Evolutionary conservation across 2,888 invertebrate genomes (phyloP), one percentile per base, ranked within the genome.

Genomic region (Pachymerium ferrugineum): DNA sequence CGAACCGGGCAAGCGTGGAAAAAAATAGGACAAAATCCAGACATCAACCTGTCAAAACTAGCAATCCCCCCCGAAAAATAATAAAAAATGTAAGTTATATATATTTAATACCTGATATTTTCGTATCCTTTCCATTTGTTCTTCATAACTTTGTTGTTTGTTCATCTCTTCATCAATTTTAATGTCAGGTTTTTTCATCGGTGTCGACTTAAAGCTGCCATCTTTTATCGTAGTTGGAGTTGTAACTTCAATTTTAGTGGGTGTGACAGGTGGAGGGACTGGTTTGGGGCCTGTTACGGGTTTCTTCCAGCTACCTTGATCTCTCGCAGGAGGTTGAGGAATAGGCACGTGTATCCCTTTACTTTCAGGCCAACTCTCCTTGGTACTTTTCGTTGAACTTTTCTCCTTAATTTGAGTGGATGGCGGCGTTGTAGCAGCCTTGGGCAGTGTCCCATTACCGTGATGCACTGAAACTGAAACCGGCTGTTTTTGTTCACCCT

Each of bases 71-170:
- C n/a, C n/a, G n/a, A n/a, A n/a, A n/a, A n/a, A n/a, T n/a, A n/a
- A n/a, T n/a, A n/a, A n/a, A n/a, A n/a, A n/a, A n/a, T n/a, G n/a
- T n/a, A n/a, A n/a, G n/a, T n/a, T n/a, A n/a, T n/a, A n/a, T n/a
- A n/a, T n/a, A n/a, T n/a, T n/a, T n/a, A n/a, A n/a, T 79, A 94
- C 94, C 90, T 94, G 93, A 83, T 94, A 95, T 83, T 94, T 94
- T 80, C 90, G 90, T 82, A 96, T 93, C 83, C 93, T 92, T 81
- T 94, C 93, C 83, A 94, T 86, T 84, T 95, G 93, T 80, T 96
- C 94, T 29, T 76, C 74, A 3, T 73, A 67, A 8, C 31, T 10
- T 28, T 62, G 62, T 10, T 62, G 62, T n/a, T n/a, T 62, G 3
- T 62, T 22, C 62, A 62, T 62, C 14, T 62, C 62, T 3, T 62